A percentile compares a stretch with the other conserved stretches of the same genome.
Evolutionary conservation across 2,113 vertebrate species (phyloP).

Genomic region (Echinops telfairi): DNA sequence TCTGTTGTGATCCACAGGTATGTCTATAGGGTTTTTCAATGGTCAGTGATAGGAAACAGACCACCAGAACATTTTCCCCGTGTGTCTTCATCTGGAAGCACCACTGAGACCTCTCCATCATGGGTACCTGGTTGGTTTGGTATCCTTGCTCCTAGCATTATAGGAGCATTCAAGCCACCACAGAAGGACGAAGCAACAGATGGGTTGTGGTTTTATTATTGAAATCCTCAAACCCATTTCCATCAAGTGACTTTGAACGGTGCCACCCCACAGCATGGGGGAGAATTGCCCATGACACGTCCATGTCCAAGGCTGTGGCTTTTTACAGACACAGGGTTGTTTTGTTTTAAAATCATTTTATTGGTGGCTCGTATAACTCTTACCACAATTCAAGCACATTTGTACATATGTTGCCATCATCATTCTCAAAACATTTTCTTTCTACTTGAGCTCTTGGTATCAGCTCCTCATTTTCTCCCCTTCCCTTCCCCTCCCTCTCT

Average conservation of each 20-base stretch:
- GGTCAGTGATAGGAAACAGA: background rate
- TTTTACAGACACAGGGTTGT: background rate
- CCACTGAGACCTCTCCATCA: background rate
- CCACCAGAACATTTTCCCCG: background rate
- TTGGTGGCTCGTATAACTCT: too few species aligned
- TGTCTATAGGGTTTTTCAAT: background rate
- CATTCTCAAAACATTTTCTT: too few species aligned
- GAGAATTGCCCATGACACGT: background rate
- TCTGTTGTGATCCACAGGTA: background rate
- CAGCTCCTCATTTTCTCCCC: too few species aligned
- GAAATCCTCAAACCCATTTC: background rate
- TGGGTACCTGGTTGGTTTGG: background rate
- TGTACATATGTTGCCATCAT: too few species aligned
- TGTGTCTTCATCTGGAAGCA: background rate
- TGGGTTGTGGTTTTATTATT: background rate
- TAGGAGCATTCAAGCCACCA: background rate
- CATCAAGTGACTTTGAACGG: background rate
- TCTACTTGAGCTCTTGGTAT: too few species aligned
- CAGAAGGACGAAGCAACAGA: background rate
- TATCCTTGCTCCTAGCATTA: background rate
- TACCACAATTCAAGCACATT: too few species aligned
- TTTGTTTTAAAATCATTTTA: too few species aligned
- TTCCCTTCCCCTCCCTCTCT: too few species aligned
- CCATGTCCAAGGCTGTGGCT: background rate
- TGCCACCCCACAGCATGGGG: background rate